Evolutionary conservation across 2,888 invertebrate genomes (phyloP), one percentile per base, ranked within the genome.

Genomic region (Spodoptera littoralis): DNA sequence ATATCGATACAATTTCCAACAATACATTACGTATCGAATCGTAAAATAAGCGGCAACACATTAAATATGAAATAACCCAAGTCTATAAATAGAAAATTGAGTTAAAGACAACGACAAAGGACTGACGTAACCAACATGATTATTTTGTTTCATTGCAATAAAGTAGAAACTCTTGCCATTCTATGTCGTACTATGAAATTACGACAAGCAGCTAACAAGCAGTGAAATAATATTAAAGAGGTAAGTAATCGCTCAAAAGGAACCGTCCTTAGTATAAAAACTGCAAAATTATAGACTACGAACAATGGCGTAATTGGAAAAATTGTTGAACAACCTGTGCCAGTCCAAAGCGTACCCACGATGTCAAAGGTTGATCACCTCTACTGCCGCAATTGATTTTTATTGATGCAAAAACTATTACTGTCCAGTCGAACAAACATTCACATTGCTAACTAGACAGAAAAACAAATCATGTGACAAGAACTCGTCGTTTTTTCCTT

Each of bases 231-330:
- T 69, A 77, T 59, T 74, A 63, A 79, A 70, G 55, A 55, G 24
- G 45, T 51, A 47, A 58, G 66, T 70, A 79, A 79, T 67, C 77
- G 65, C 64, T 75, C 65, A 73, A 80, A 80, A 76, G 65, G 65
- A 76, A 45, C 48, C 62, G 54, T 60, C 62, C 58, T 41, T 18
- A 70, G 62, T 50, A 69, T 76, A 80, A 84, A 85, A 90, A 87
- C 81, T 80, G 81, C 82, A 66, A 88, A 89, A 92, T 92, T 89
- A 90, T 84, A 89, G 84, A 76, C 77, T 76, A 69, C 53, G 76
- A 60, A 42, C 62, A 66, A 61, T 70, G 65, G 74, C 77, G 82
- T 90, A 89, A 91, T 90, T 88, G 87, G 76, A 80, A 84, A 85
- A 82, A 86, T 56, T 50, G 73, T 70, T 75, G 76, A 57, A 62